Conservation (phyloP, 2,113 vertebrate genomes). For the Odontophorus gujanensis region DNA sequence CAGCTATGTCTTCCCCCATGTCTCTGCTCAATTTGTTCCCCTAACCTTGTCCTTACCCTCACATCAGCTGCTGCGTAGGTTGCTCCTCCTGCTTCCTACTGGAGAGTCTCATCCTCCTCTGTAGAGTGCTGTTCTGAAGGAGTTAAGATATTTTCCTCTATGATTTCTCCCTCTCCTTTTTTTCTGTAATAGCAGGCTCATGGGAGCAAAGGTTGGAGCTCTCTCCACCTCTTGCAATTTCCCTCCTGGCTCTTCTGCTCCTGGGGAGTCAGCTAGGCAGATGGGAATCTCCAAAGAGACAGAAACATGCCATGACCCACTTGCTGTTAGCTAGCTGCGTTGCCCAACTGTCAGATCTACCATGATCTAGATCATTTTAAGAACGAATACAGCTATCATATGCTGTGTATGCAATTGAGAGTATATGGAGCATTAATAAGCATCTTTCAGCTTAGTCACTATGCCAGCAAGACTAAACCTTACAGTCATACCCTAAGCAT, state of each 20-base stretch:
- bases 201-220: background rate
- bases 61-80: fast-evolving
- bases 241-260: background rate
- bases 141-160: background rate
- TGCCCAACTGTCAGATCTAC: background rate
- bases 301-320: background rate
- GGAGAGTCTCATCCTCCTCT: background rate
- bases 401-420: background rate
- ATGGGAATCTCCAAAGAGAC: background rate
- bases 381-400: background rate
- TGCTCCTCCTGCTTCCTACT: background rate
- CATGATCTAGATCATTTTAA: background rate
- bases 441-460: background rate
- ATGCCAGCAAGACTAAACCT: background rate
- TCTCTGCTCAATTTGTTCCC: background rate
- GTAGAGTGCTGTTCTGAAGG: fast-evolving
- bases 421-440: background rate
- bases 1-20: background rate
- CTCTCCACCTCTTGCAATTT: background rate
- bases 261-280: background rate
- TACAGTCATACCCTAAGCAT: background rate
- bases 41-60: background rate
- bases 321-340: background rate
- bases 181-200: background rate
- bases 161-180: background rate